phyloP scores from a whole-genome alignment of 2,113 vertebrate genomes.

The Thunnus maccoyii region DNA sequence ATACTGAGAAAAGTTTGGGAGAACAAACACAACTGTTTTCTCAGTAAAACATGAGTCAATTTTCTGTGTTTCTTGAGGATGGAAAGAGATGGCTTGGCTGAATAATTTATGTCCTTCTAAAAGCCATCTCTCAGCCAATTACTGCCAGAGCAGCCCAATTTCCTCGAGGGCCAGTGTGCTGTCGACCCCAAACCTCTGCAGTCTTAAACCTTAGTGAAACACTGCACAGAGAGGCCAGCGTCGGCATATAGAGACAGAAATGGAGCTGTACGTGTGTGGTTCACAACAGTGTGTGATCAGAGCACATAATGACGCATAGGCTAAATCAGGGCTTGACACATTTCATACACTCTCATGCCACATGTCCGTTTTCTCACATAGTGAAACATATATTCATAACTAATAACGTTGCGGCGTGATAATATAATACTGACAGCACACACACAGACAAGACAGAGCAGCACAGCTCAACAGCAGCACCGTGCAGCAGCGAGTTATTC shows the following conservation, averaged over 20 bases:
- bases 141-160: conserved; percentile 32
- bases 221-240: neutral
- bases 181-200: conserved; percentile 13
- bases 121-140: conserved; percentile 54
- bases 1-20: neutral
- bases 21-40: conserved; percentile 21
- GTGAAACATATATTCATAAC: too few species aligned
- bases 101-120: conserved; percentile 59
- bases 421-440: too few species aligned
- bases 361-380: too few species aligned
- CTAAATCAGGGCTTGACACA: too few species aligned
- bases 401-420: too few species aligned
- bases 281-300: too few species aligned
- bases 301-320: too few species aligned
- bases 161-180: neutral
- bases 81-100: conserved; percentile 24
- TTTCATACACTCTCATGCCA: too few species aligned
- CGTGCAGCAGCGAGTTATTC: too few species aligned
- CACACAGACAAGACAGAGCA: too few species aligned
- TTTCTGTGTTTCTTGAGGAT: conserved; percentile 20
- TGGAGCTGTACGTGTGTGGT: too few species aligned
- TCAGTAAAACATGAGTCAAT: conserved; percentile 22
- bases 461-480: too few species aligned
- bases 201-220: neutral
- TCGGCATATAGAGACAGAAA: neutral